Percentiles rank a stretch among this genome's conserved stretches.
Conservation (phyloP, 2,888 invertebrate genomes). For the Hirtodrosophila cameraria region DNA sequence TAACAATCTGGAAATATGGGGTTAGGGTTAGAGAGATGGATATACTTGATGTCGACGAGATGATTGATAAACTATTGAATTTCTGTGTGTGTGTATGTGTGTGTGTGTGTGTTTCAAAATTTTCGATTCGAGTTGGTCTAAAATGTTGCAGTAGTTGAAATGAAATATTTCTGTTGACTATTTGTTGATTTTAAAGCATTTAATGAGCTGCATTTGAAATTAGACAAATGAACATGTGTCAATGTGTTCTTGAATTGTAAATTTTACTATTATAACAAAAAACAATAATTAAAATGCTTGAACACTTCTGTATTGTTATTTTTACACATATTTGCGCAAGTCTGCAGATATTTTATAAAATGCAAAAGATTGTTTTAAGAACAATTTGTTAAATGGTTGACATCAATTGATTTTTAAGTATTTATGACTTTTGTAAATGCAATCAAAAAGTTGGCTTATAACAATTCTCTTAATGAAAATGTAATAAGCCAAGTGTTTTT, state of each 20-base stretch:
- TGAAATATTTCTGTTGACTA: slow-evolving; percentile 20
- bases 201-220: slow-evolving; percentile 25
- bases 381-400: slow-evolving; percentile 15
- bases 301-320: slow-evolving; percentile 37
- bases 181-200: slow-evolving; percentile 25
- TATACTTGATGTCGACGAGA: background rate
- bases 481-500: no score
- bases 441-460: no score
- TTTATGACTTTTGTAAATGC: no score
- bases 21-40: background rate
- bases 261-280: no score
- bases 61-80: slow-evolving; percentile 64
- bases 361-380: slow-evolving; percentile 11
- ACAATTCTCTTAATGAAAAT: no score
- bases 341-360: slow-evolving; percentile 7
- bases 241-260: slow-evolving; percentile 9
- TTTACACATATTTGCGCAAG: slow-evolving; percentile 38
- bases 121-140: no score
- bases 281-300: slow-evolving; percentile 31
- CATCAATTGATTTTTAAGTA: no score
- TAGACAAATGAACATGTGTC: slow-evolving; percentile 32
- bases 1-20: background rate
- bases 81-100: slow-evolving; percentile 6
- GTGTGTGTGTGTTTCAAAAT: no score
- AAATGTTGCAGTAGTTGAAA: slow-evolving; percentile 31